Conservation (phyloP, 2,113 vertebrate genomes). For the Cygnus buccinator region DNA sequence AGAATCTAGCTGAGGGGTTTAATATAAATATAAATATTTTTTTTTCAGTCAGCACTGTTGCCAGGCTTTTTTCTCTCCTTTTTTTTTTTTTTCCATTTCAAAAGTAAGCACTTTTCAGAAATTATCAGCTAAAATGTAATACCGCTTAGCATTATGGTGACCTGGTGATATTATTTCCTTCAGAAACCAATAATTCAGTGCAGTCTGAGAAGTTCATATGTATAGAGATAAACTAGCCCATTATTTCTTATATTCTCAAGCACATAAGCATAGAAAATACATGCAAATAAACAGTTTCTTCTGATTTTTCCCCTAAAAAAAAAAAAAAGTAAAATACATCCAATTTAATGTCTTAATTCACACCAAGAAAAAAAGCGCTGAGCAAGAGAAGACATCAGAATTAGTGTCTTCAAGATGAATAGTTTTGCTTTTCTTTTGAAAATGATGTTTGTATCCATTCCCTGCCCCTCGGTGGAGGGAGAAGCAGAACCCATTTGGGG, state of each 20-base stretch:
- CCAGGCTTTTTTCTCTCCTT: slow-evolving; percentile 74
- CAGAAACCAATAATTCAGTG: slow-evolving; percentile 63
- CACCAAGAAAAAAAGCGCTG: neutral
- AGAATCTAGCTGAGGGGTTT: slow-evolving; percentile 86
- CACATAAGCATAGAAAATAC: slow-evolving; percentile 1
- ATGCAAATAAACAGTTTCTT: neutral
- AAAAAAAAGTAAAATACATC: neutral
- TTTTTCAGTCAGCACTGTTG: slow-evolving; percentile 84
- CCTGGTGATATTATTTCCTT: slow-evolving; percentile 67
- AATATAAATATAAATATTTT: slow-evolving; percentile 90
- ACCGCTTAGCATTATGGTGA: slow-evolving; percentile 67
- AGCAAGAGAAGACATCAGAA: neutral
- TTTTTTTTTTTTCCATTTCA: slow-evolving; percentile 73
- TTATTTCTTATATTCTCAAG: slow-evolving; percentile 29
- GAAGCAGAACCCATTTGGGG: neutral
- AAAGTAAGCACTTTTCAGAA: slow-evolving; percentile 90
- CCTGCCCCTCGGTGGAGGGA: neutral
- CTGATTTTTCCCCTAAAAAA: neutral
- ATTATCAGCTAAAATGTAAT: slow-evolving; percentile 88
- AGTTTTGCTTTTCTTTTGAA: neutral
- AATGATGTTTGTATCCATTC: neutral
- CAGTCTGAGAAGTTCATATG: slow-evolving; percentile 49
- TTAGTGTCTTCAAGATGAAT: neutral
- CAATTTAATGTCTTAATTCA: neutral
- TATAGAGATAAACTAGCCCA: slow-evolving; percentile 51